These are phyloP conservation scores for Sisyra terminalis DNA, from an alignment of 2,888 invertebrate species.

Conservation along the genomic window DNA sequence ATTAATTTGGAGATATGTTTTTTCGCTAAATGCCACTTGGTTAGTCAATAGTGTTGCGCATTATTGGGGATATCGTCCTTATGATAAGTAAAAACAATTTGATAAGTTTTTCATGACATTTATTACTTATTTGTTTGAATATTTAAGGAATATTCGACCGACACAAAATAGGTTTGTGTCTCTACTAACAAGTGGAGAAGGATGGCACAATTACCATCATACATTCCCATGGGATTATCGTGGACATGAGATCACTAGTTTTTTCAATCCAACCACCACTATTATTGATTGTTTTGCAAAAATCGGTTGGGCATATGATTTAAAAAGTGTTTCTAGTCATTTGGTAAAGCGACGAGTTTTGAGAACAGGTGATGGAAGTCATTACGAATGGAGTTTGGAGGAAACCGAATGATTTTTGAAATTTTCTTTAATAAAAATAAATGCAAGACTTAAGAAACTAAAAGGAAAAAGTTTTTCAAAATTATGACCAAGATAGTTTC, in stretches of 20 bases:
- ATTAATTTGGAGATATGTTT: constrained; percentile 33
- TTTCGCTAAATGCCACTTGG: constrained; percentile 43
- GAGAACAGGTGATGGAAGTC: constrained; percentile 59
- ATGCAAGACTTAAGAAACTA: too few relatives aligned
- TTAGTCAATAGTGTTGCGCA: constrained; percentile 50
- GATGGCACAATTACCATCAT: constrained; percentile 92
- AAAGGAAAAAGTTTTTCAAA: too few relatives aligned
- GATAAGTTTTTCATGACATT: too few relatives aligned
- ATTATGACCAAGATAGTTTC: too few relatives aligned
- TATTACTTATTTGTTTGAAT: too few relatives aligned
- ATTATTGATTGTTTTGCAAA: constrained; percentile 21
- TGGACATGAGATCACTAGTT: constrained; percentile 62
- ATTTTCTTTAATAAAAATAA: too few relatives aligned
- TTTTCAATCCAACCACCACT: constrained; percentile 20
- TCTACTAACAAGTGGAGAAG: constrained; percentile 60
- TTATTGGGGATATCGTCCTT: constrained; percentile 29
- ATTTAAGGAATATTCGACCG: constrained; percentile 66
- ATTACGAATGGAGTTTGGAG: constrained; percentile 67
- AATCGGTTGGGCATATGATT: constrained; percentile 67
- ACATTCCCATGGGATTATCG: constrained; percentile 89
- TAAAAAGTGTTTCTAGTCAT: constrained; percentile 58
- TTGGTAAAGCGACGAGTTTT: constrained; percentile 50
- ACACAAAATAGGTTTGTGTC: constrained; percentile 61
- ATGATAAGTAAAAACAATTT: constrained; percentile 23
- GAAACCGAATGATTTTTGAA: too few relatives aligned